Evolutionary conservation across 92 coral and sea anemone species (phyloP).

Genomic region (Epizoanthus scotinus): DNA sequence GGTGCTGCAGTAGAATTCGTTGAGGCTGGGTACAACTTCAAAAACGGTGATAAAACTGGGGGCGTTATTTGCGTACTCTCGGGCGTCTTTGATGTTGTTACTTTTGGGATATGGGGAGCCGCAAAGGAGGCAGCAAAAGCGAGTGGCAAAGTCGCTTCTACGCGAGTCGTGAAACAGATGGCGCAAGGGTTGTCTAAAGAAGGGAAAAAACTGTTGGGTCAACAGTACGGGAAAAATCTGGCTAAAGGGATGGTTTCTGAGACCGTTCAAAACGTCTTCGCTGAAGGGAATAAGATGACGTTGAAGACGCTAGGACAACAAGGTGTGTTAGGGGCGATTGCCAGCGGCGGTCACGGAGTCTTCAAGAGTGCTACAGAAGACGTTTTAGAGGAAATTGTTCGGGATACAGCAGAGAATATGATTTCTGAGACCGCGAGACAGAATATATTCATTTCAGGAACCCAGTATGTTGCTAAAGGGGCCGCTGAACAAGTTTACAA

Average conservation of each 20-base stretch:
- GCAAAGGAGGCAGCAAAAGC: background rate
- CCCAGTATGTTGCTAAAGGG: background rate
- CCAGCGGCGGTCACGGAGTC: no score
- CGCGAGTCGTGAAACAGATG: background rate
- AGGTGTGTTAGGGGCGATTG: background rate
- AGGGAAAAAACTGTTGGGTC: constrained; percentile 19
- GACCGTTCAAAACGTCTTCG: background rate
- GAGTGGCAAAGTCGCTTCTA: background rate
- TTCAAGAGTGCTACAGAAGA: background rate
- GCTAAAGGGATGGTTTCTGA: constrained; percentile 8
- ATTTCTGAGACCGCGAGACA: background rate
- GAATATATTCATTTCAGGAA: background rate
- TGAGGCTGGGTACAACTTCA: background rate
- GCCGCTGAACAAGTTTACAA: constrained; percentile 1
- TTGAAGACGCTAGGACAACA: background rate
- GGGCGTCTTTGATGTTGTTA: background rate
- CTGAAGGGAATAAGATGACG: background rate
- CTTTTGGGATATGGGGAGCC: background rate
- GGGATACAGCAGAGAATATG: background rate
- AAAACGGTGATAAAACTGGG: background rate
- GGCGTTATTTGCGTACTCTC: background rate
- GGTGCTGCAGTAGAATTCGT: constrained; percentile 1
- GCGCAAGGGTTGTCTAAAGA: constrained; percentile 12
- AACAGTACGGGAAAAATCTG: constrained; percentile 1
- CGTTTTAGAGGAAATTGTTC: background rate